These are phyloP conservation scores for Lutjanus erythropterus DNA, from an alignment of 2,113 vertebrate genomes.

Conservation along the genomic window DNA sequence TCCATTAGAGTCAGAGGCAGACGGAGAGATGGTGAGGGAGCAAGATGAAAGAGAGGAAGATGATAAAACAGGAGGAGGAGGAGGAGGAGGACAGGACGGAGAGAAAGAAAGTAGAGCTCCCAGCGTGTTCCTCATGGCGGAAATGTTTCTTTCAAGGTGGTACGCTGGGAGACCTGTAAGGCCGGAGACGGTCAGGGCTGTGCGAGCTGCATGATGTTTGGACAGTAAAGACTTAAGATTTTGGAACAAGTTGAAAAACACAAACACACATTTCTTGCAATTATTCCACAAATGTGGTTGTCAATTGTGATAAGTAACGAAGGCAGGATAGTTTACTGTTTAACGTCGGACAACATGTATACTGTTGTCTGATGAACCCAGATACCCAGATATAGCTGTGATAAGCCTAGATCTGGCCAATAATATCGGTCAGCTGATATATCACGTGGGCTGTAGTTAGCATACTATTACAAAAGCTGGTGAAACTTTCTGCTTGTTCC, in stretches of 20 bases:
- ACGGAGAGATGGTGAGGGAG: not conserved
- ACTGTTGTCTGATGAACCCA: too few species aligned
- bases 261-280: too few species aligned
- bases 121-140: not conserved
- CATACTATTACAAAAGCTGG: not conserved
- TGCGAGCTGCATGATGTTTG: not conserved
- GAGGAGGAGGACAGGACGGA: not conserved
- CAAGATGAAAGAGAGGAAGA: constrained; percentile 15
- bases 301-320: too few species aligned
- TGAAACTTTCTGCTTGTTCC: not conserved
- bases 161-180: not conserved
- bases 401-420: too few species aligned
- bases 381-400: too few species aligned
- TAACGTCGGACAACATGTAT: too few species aligned
- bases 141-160: not conserved
- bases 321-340: too few species aligned
- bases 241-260: not conserved
- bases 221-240: not conserved
- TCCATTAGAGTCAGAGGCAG: constrained; percentile 45
- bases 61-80: constrained; percentile 3
- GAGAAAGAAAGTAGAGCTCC: not conserved
- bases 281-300: too few species aligned
- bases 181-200: not conserved
- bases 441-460: not conserved
- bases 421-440: too few species aligned